Percentiles rank a stretch among this genome's conserved stretches.
phyloP scores from a whole-genome alignment of 2,888 invertebrate genomes.

The Lepidochitona cinerea region DNA sequence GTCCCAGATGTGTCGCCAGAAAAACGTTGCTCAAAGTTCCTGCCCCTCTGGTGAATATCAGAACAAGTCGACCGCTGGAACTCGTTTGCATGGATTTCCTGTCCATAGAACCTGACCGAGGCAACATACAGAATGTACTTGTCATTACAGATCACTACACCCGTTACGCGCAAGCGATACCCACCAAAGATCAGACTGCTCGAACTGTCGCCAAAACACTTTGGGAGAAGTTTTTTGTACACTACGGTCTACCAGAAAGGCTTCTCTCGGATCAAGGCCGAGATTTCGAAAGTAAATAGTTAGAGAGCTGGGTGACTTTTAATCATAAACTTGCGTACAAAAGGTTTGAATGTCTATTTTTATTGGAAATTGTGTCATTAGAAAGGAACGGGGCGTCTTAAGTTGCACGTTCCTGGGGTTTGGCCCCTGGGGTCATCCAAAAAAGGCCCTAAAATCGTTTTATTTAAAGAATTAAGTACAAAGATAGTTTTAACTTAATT shows the following conservation, averaged over 20 bases:
- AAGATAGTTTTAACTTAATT: too few relatives aligned
- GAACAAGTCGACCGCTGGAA: not conserved
- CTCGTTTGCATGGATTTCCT: not conserved
- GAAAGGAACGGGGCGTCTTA: too few relatives aligned
- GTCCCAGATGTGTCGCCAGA: not conserved
- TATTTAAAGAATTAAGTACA: too few relatives aligned
- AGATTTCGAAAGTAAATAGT: conserved; percentile 24
- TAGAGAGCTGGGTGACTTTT: too few relatives aligned
- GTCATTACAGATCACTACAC: conserved; percentile 33
- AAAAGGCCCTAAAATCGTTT: too few relatives aligned
- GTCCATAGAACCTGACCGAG: conserved; percentile 21
- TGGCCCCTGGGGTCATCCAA: too few relatives aligned
- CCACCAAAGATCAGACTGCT: conserved; percentile 25
- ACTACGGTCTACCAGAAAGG: conserved; percentile 27
- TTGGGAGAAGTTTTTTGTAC: conserved; percentile 20
- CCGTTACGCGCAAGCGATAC: conserved; percentile 22
- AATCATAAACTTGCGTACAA: too few relatives aligned
- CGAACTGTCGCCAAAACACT: conserved; percentile 26
- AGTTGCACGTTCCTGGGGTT: too few relatives aligned
- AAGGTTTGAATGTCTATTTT: too few relatives aligned
- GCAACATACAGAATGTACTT: conserved; percentile 21
- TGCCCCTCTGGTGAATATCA: not conserved
- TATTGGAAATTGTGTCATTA: too few relatives aligned
- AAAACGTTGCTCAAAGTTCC: not conserved
- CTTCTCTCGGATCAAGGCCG: conserved; percentile 24